These are phyloP conservation scores for Diarsia mendica DNA, from an alignment of 2,888 invertebrate genomes.

Conservation along the genomic window DNA sequence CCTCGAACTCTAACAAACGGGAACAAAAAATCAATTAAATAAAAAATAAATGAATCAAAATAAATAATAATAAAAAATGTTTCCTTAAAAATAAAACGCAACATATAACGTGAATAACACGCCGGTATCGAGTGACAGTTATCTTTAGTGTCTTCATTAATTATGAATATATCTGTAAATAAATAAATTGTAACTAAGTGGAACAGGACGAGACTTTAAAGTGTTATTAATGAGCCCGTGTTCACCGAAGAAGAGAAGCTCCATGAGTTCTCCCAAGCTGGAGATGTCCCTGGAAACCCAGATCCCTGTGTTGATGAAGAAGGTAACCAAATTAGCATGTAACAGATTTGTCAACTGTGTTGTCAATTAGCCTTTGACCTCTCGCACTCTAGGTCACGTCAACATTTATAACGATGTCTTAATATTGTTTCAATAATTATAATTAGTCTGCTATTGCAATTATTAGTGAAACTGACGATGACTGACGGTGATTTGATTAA, in stretches of 20 bases:
- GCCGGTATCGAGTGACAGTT: slow-evolving; percentile 78
- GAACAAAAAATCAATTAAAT: slow-evolving; percentile 57
- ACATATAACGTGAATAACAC: slow-evolving; percentile 67
- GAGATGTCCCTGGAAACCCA: slow-evolving; percentile 87
- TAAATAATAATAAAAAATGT: slow-evolving; percentile 3
- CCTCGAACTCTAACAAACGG: slow-evolving; percentile 67
- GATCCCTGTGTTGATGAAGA: slow-evolving; percentile 85
- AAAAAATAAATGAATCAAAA: slow-evolving; percentile 52
- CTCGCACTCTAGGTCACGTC: slow-evolving; percentile 40
- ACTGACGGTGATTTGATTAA: slow-evolving; percentile 42
- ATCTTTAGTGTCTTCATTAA: slow-evolving; percentile 78
- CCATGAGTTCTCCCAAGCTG: slow-evolving; percentile 83
- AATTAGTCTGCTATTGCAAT: slow-evolving; percentile 46
- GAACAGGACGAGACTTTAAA: slow-evolving; percentile 72
- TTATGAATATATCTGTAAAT: slow-evolving; percentile 75
- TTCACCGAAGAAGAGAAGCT: slow-evolving; percentile 71
- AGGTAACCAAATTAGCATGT: slow-evolving; percentile 76
- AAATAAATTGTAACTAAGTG: slow-evolving; percentile 74
- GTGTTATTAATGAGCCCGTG: slow-evolving; percentile 78
- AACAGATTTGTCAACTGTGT: slow-evolving; percentile 44
- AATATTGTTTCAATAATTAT: slow-evolving; percentile 49
- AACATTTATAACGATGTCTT: slow-evolving; percentile 31
- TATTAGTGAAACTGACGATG: slow-evolving; percentile 45
- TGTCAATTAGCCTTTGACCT: slow-evolving; percentile 59
- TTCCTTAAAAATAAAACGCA: slow-evolving; percentile 35